These are phyloP conservation scores for Callinectes sapidus DNA, from an alignment of 2,888 invertebrate genomes.

Conservation along the genomic window DNA sequence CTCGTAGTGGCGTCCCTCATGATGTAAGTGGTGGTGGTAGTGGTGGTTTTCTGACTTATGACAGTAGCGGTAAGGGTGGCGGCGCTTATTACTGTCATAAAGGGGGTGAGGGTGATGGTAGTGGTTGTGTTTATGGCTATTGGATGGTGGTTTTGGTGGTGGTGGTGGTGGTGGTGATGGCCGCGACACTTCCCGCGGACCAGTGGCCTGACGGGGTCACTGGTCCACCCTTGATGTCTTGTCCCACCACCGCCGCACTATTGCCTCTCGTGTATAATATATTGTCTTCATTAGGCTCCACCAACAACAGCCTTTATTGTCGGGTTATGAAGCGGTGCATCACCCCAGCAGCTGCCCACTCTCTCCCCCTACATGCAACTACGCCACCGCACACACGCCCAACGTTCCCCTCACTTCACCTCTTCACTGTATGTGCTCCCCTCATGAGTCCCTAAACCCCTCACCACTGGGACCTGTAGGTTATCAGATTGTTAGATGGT, in stretches of 20 bases:
- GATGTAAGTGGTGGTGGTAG: constrained; percentile 7
- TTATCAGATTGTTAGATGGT: too few relatives aligned
- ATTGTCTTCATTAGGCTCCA: not conserved
- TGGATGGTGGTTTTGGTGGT: not conserved
- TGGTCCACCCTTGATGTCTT: not conserved
- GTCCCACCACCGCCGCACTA: constrained; percentile 5
- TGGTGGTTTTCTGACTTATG: not conserved
- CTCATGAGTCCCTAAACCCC: too few relatives aligned
- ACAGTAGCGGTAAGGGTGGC: constrained; percentile 8
- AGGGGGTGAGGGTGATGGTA: not conserved
- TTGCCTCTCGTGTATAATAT: constrained; percentile 10
- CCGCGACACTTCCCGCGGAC: not conserved
- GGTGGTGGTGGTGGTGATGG: not conserved
- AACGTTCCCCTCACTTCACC: too few relatives aligned
- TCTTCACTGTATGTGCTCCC: too few relatives aligned
- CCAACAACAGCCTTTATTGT: constrained; percentile 19
- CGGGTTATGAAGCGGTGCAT: constrained; percentile 25
- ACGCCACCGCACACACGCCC: too few relatives aligned
- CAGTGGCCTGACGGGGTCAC: not conserved
- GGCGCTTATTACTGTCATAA: not conserved
- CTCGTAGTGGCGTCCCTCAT: not conserved
- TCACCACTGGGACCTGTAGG: too few relatives aligned
- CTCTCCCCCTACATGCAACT: not conserved
- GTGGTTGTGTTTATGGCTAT: not conserved
- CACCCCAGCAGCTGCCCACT: not conserved